phyloP scores from a whole-genome alignment of 2,113 vertebrate genomes.

The Pipra filicauda region DNA sequence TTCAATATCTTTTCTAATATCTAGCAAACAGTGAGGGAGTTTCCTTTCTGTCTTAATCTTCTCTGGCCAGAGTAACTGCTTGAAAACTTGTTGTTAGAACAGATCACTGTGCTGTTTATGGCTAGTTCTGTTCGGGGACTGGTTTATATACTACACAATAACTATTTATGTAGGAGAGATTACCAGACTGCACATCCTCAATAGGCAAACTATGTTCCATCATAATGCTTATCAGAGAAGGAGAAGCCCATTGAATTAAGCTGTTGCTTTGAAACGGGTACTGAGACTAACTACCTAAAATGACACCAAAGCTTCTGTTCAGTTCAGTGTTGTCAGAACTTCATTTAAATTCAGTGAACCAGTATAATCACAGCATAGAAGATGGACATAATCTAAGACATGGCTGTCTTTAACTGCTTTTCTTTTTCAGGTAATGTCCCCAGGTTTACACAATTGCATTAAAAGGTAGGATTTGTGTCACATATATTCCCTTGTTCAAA shows the following conservation, averaged over 20 bases:
- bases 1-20: not conserved
- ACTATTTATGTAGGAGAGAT: not conserved
- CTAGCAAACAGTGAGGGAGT: not conserved
- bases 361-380: not conserved
- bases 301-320: not conserved
- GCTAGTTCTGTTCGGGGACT: not conserved
- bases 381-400: not conserved
- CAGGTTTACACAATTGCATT: not conserved
- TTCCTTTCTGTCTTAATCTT: not conserved
- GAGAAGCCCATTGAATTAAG: not conserved
- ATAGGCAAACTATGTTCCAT: not conserved
- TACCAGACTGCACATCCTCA: not conserved
- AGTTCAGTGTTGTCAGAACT: not conserved
- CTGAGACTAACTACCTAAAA: not conserved
- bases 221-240: not conserved
- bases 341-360: not conserved
- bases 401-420: not conserved
- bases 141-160: not conserved
- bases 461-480: not conserved
- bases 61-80: not conserved
- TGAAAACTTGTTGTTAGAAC: not conserved
- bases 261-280: not conserved
- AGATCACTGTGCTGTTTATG: not conserved
- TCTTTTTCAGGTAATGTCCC: not conserved
- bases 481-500: not conserved